phyloP scores from a whole-genome alignment of 2,113 vertebrate genomes.

The Alethe diademata region DNA sequence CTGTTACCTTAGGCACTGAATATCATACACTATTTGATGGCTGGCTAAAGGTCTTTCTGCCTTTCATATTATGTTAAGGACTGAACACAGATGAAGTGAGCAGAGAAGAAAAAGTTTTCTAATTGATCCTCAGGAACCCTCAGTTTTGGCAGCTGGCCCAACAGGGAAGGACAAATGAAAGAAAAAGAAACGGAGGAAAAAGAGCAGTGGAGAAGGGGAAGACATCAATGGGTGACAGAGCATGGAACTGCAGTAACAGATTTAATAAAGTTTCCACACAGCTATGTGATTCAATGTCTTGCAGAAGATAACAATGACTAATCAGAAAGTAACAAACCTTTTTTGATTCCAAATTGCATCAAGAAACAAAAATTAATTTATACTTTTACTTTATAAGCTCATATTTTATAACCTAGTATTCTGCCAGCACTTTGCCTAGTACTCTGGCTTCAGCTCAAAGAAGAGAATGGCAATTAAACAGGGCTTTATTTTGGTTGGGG shows the following conservation, averaged over 20 bases:
- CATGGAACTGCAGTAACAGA: background rate
- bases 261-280: background rate
- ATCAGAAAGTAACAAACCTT: background rate
- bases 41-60: background rate
- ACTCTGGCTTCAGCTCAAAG: conserved; percentile 27
- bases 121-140: background rate
- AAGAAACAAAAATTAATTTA: conserved; percentile 21
- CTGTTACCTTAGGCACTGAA: background rate
- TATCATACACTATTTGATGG: background rate
- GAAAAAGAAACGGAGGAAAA: background rate
- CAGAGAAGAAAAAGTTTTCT: background rate
- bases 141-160: background rate
- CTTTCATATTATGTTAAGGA: background rate
- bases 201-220: fast-evolving
- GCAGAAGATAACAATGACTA: background rate
- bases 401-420: background rate
- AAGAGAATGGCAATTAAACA: conserved; percentile 1
- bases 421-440: background rate
- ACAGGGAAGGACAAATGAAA: background rate
- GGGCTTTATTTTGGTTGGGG: fast-evolving
- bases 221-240: background rate
- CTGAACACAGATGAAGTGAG: background rate
- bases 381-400: background rate
- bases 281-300: background rate
- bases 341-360: conserved; percentile 1